A percentile compares a stretch with the other conserved stretches of the same genome.
phyloP scores from a whole-genome alignment of 2,888 invertebrate species.

The Drosophila nigricruria region DNA sequence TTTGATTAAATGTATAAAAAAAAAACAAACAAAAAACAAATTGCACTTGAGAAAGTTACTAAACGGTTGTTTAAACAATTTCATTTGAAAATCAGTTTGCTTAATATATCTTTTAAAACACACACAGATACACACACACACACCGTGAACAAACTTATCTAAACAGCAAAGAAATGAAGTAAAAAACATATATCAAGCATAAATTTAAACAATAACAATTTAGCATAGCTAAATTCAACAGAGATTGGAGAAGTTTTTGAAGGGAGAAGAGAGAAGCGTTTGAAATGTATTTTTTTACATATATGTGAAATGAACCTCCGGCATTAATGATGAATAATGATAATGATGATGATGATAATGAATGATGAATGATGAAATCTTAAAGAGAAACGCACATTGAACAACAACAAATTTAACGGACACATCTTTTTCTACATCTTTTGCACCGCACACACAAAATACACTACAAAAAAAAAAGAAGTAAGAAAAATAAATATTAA shows the following conservation, averaged over 20 bases:
- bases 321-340: constrained; percentile 47
- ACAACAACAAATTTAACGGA: constrained; percentile 40
- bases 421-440: constrained; percentile 77
- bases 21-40: background rate
- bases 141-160: constrained; percentile 32
- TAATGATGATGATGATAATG: constrained; percentile 21
- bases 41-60: constrained; percentile 64
- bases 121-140: constrained; percentile 5
- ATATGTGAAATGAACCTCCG: constrained; percentile 77
- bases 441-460: constrained; percentile 57
- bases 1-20: constrained; percentile 72
- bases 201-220: constrained; percentile 70
- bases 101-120: constrained; percentile 21
- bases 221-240: constrained; percentile 71
- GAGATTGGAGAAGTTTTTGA: constrained; percentile 12
- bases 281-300: constrained; percentile 75
- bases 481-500: constrained; percentile 18
- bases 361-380: constrained; percentile 45
- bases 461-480: constrained; percentile 15
- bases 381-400: constrained; percentile 63
- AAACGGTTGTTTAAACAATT: constrained; percentile 69
- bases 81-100: constrained; percentile 36
- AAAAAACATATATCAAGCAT: constrained; percentile 61
- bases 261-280: constrained; percentile 36
- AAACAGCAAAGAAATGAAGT: constrained; percentile 29